Evolutionary conservation across 2,888 invertebrate species (phyloP).

Genomic region (Eustalomyia histrio): DNA sequence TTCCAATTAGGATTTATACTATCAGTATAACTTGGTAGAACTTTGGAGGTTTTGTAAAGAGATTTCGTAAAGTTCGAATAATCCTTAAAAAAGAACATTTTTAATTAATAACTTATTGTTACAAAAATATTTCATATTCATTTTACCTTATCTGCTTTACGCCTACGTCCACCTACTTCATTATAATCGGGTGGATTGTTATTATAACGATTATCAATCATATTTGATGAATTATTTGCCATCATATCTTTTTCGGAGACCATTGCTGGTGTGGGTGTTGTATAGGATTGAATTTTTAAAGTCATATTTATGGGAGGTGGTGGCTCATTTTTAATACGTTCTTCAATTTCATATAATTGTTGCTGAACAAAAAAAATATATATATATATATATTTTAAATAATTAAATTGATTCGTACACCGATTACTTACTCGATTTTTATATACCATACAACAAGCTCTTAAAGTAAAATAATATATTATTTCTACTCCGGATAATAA

Average conservation of each 20-base stretch:
- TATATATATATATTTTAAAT: too few species aligned
- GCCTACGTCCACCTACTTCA: constrained; percentile 49
- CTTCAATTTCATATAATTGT: constrained; percentile 77
- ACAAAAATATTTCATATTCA: not conserved
- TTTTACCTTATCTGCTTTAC: constrained; percentile 62
- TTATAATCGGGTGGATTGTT: constrained; percentile 50
- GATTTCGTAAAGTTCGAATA: constrained; percentile 71
- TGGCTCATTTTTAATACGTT: constrained; percentile 74
- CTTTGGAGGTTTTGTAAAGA: constrained; percentile 70
- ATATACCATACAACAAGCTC: constrained; percentile 81
- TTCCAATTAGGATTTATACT: constrained; percentile 67
- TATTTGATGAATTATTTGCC: constrained; percentile 8
- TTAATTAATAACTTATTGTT: not conserved
- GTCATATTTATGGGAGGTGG: constrained; percentile 75
- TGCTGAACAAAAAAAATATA: constrained; percentile 69
- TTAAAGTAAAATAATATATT: constrained; percentile 87
- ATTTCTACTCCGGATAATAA: constrained; percentile 88
- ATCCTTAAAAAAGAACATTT: constrained; percentile 66
- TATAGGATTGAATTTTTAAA: constrained; percentile 69
- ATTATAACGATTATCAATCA: constrained; percentile 30
- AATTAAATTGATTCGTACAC: not conserved
- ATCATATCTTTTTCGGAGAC: not conserved
- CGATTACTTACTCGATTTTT: constrained; percentile 74
- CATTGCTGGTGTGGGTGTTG: constrained; percentile 40
- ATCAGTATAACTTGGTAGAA: constrained; percentile 67